Evolutionary conservation across 2,797 vertebrate genomes (phyloP), one percentile per base, ranked within the genome.

Genomic region (Emys orbicularis): DNA sequence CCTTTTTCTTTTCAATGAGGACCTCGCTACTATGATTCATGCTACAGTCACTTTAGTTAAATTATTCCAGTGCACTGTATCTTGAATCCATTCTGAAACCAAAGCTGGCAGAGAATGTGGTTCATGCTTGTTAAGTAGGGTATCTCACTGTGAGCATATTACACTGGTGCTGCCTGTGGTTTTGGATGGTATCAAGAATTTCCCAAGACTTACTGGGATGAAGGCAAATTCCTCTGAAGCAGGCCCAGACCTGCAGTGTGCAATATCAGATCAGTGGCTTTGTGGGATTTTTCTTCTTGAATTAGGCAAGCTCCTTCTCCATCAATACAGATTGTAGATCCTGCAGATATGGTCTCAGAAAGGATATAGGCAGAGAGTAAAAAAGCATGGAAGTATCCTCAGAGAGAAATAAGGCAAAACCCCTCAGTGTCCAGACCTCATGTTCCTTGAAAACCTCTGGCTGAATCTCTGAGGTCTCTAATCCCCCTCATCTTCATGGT

Each of bases 391-490:
- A 95, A 94, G 87, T 72, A 95, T 94, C 85, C 85, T 72, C 5
- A 4, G 89, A 80, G 90, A 92, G 88, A 82, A 89, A 87, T 89
- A 94, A 97, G 92, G 25, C 23, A 77, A 27, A 49, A 52, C 72
- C 84, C 86, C 85, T 89, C 53, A 65, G 81, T 65, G 47, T 88
- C 87, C 90, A 11, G 87, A 93, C 47, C 53, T 93, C 89, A 57
- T 81, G 59, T 96, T 94, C 88, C 95, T 96, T 88, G 92, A 85
- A 65, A 94, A 83, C 86, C 68, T 96, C 61, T 91, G 83, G 15
- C 44, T 77, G 27, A 47, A 29, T 77, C 41, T 44, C 25, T 47
- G 74, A 77, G 25, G 13, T 49, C 25, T 29, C 41, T 77, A 77
- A 47, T 29, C 6, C 44, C 7, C 44, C 15, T 29, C 15, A 31